Base-by-base conservation (phyloP, 1,140 invertebrate genomes). In the Panagrolaimus sp. region DNA sequence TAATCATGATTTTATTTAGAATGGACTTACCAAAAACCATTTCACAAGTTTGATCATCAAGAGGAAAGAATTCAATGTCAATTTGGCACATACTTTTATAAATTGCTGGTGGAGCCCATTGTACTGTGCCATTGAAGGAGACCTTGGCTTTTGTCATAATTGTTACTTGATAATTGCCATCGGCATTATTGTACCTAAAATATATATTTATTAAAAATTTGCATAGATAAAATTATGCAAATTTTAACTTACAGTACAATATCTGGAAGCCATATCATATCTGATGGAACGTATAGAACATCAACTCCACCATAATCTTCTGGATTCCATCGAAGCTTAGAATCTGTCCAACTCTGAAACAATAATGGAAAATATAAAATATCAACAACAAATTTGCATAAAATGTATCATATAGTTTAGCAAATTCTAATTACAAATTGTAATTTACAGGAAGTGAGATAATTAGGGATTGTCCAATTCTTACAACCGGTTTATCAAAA, bases 81-180 rank as follows among this genome's bases (percentile, higher is more conserved):
- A 96, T 95, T 86, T 95, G 91, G 84, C 93, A 96, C 84, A 93
- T 95, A 71, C 91, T 96, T 84, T 98, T 98, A 84, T 96, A 98
- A 82, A 98, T 97, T 7, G 95, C 95, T 62, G 94, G 94, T 43
- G 94, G 94, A 82, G 96, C 94, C 94, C 94, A 98, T 45, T 91
- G 87, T 43, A 97, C 93, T 85, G 90, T 91, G 21, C 96, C 96
- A 84, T 92, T 94, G 83, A 92, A 90, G 82, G 85, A 78, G 26
- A 87, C 70, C 9, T 85, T 87, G 9, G 86, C 87, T 73, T 87
- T 87, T 15, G 86, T 87, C 81, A 86, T 84, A 9, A 87, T 81
- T 7, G 85, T 87, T 5, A 87, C 84, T 69, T 87, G 85, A 73
- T 86, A 87, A 70, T 87, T 85, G 6, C 87, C 87, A 74, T 87